phyloP scores from a whole-genome alignment of 2,888 invertebrate genomes.

The Andrena bucephala region DNA sequence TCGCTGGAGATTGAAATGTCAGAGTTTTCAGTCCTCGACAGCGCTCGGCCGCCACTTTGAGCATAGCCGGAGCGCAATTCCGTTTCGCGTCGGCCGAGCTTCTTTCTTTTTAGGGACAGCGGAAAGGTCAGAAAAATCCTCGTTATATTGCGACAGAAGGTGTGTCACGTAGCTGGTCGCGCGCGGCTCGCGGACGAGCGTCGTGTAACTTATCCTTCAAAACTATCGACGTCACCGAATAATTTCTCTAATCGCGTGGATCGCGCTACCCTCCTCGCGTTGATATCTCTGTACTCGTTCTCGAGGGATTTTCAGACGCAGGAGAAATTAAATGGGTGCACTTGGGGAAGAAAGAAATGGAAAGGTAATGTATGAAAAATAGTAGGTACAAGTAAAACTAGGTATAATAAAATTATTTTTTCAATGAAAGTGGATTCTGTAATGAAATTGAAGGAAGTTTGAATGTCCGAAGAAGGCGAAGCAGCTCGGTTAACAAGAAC shows the following conservation, averaged over 20 bases:
- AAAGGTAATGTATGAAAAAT: too few relatives aligned
- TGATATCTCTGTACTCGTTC: background rate
- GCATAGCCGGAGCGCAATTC: constrained; percentile 43
- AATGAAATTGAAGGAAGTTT: constrained; percentile 22
- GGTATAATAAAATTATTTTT: too few relatives aligned
- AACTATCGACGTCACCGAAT: constrained; percentile 8
- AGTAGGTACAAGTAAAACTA: too few relatives aligned
- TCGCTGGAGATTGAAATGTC: constrained; percentile 48
- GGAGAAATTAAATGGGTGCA: too few relatives aligned
- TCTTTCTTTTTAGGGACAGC: constrained; percentile 58
- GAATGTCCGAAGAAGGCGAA: constrained; percentile 9
- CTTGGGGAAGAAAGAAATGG: too few relatives aligned
- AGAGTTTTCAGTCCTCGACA: constrained; percentile 39
- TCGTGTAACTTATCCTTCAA: constrained; percentile 20
- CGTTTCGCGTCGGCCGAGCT: constrained; percentile 38
- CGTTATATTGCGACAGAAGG: constrained; percentile 56
- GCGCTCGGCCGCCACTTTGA: constrained; percentile 25
- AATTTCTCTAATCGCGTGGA: background rate
- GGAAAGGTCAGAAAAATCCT: constrained; percentile 61
- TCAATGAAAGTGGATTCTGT: background rate
- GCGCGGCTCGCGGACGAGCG: background rate
- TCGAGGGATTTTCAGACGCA: background rate
- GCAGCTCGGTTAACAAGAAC: background rate
- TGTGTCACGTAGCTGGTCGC: constrained; percentile 48
- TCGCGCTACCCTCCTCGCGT: background rate